Percentiles rank a stretch among this genome's conserved stretches.
phyloP scores from a whole-genome alignment of 2,113 vertebrate genomes.

The Vireo altiloquus region DNA sequence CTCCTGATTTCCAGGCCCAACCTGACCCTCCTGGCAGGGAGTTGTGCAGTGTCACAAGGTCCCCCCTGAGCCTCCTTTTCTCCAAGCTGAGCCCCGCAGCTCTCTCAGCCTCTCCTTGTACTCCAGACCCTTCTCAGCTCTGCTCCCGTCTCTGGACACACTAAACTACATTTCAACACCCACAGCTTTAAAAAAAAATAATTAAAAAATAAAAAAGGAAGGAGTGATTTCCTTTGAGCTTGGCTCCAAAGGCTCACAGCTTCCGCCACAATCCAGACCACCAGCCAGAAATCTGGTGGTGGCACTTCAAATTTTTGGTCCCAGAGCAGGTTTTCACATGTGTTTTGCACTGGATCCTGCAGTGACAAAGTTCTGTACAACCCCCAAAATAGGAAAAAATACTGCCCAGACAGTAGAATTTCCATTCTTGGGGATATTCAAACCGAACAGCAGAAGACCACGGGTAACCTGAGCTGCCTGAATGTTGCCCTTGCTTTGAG shows the following conservation, averaged over 20 bases:
- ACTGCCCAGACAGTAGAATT: no score
- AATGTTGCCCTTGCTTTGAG: no score
- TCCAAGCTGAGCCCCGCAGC: background rate
- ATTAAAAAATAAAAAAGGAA: background rate
- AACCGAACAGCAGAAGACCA: no score
- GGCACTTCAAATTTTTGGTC: no score
- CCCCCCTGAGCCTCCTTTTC: background rate
- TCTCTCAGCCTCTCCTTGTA: background rate
- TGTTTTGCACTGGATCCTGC: no score
- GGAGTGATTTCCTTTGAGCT: constrained; percentile 24
- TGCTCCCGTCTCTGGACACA: background rate
- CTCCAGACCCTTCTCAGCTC: background rate
- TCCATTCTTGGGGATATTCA: no score
- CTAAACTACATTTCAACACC: background rate
- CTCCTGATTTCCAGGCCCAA: background rate
- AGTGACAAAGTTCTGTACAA: no score
- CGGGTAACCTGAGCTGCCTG: no score
- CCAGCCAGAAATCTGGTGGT: background rate
- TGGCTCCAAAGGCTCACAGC: background rate
- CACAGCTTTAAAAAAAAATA: background rate
- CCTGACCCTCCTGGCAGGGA: background rate
- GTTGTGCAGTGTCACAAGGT: rapidly evolving
- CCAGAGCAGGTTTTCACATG: no score
- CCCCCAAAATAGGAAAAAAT: no score
- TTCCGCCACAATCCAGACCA: background rate